Evolutionary conservation across 2,888 invertebrate genomes (phyloP), one percentile per base, ranked within the genome.

Genomic region (Rutpela maculata): DNA sequence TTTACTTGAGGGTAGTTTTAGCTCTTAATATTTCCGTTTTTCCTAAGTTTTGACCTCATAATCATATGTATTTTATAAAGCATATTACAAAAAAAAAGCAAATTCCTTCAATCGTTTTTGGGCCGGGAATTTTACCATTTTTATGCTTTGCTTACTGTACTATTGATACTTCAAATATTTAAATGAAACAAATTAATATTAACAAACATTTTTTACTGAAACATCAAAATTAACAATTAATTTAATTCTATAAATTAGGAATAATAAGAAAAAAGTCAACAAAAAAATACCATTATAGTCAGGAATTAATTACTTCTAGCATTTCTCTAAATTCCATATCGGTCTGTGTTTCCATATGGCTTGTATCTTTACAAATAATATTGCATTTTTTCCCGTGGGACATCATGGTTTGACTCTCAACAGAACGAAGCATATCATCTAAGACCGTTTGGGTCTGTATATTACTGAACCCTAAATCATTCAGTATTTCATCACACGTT

Each of bases 361-460:
- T 90, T 71, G 89, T 90, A 84, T 90, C 88, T 69, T 86, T 81
- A 67, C 85, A 84, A 76, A 76, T 77, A 35, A 84, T 60, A 26
- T 81, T 71, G 35, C 76, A 70, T 70, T 79, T 84, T 22, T 81
- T 84, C 19, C 82, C 84, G 55, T 85, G 85, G 0, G 88, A 87
- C 86, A 88, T 86, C 72, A 87, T 85, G 0, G 93, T 93, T 86
- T 93, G 93, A 12, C 93, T 93, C 86, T 93, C 92, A 0, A 93
- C 91, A 1, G 93, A 93, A 1, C 91, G 91, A 17, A 93, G 89
- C 38, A 91, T 87, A 79, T 92, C 92, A 74, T 92, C 91, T 72
- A 89, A 87, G 0, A 91, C 89, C 0, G 94, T 94, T 86, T 94
- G 94, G 0, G 94, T 94, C 85, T 94, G 93, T 76, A 92, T 93